phyloP scores from a whole-genome alignment of 2,797 vertebrate species.

The Myotis findleyi region DNA sequence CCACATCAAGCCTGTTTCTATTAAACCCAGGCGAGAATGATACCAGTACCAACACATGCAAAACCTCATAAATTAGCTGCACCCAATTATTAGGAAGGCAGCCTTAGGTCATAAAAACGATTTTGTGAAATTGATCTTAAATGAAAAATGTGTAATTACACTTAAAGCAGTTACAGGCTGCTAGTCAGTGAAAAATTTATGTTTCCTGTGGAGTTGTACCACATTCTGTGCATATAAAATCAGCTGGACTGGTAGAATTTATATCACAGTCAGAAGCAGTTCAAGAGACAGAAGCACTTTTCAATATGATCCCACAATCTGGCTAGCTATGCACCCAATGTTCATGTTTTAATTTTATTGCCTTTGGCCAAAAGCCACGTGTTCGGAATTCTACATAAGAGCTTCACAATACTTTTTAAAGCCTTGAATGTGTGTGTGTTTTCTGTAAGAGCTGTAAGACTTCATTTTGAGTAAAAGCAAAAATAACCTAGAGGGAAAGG shows the following conservation, averaged over 20 bases:
- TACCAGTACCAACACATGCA: slow-evolving; percentile 58
- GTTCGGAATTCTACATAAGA: slow-evolving; percentile 57
- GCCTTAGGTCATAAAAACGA: slow-evolving; percentile 49
- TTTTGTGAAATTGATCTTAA: slow-evolving; percentile 71
- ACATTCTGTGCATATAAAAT: slow-evolving; percentile 72
- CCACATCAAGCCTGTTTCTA: slow-evolving; percentile 9
- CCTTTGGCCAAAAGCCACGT: slow-evolving; percentile 62
- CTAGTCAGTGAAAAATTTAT: slow-evolving; percentile 65
- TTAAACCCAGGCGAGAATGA: slow-evolving; percentile 58
- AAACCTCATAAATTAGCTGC: slow-evolving; percentile 72
- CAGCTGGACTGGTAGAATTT: slow-evolving; percentile 57
- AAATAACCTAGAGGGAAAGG: not conserved
- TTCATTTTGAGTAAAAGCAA: slow-evolving; percentile 39
- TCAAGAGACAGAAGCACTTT: slow-evolving; percentile 65
- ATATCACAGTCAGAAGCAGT: slow-evolving; percentile 56
- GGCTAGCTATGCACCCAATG: not conserved
- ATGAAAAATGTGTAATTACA: slow-evolving; percentile 77
- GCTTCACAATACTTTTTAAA: slow-evolving; percentile 50
- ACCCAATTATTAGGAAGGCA: slow-evolving; percentile 56
- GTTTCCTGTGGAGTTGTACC: slow-evolving; percentile 64
- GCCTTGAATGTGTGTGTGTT: not conserved
- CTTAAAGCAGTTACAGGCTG: slow-evolving; percentile 62
- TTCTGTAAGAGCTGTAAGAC: slow-evolving; percentile 36
- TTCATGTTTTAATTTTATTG: slow-evolving; percentile 49
- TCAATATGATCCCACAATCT: slow-evolving; percentile 61